Conservation (phyloP, 2,113 vertebrate species). For the Lichenostomus cassidix region DNA sequence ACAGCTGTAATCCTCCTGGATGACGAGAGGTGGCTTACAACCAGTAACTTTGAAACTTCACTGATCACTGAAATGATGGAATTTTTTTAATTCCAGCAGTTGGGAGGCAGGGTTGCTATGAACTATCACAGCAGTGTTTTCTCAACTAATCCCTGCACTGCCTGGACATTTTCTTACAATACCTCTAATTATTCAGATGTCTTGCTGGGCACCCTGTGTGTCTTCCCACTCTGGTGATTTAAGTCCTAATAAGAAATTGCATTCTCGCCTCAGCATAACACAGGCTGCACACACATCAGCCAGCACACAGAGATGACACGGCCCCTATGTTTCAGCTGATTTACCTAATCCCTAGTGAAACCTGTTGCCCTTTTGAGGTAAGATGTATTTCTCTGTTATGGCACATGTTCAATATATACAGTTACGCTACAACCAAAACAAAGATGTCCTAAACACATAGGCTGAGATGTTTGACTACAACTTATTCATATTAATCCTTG, state of each 20-base stretch:
- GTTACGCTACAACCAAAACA: constrained; percentile 46
- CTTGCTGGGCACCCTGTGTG: not conserved
- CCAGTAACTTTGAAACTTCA: not conserved
- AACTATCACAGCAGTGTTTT: not conserved
- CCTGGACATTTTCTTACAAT: not conserved
- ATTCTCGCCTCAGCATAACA: not conserved
- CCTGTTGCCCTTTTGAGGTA: constrained; percentile 43
- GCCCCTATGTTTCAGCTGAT: not conserved
- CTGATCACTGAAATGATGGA: not conserved
- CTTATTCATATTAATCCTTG: constrained; percentile 31
- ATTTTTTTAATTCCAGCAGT: not conserved
- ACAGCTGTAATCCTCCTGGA: not conserved
- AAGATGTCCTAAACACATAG: constrained; percentile 44
- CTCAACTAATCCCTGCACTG: not conserved
- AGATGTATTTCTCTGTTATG: constrained; percentile 63
- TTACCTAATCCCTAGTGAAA: not conserved
- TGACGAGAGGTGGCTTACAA: not conserved
- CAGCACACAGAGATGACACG: not conserved
- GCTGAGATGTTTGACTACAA: constrained; percentile 46
- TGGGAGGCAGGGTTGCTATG: not conserved
- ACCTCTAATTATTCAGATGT: not conserved
- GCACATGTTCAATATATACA: constrained; percentile 57
- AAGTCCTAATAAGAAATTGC: not conserved
- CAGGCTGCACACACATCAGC: not conserved
- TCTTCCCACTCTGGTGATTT: not conserved